These are phyloP conservation scores for Tangara arthus DNA, from an alignment of 2,797 vertebrate species.

Conservation along the genomic window DNA sequence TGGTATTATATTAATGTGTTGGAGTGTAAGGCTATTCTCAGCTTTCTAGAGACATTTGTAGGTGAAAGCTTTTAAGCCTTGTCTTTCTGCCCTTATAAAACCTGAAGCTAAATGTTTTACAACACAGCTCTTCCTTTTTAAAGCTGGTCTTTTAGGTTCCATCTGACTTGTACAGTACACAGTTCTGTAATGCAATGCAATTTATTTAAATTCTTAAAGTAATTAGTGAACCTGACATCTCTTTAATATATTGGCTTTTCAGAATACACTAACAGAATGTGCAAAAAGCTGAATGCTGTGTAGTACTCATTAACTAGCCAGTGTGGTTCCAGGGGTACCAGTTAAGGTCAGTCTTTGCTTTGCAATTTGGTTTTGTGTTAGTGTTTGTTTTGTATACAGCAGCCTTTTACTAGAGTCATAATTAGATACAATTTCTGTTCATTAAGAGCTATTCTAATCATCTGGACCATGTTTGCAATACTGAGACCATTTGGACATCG, in stretches of 20 bases:
- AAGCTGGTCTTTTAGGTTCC: background rate
- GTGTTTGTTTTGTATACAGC: slow-evolving; percentile 50
- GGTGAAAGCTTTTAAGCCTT: background rate
- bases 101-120: background rate
- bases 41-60: background rate
- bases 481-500: background rate
- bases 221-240: slow-evolving; percentile 11
- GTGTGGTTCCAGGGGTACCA: slow-evolving; percentile 25
- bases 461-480: background rate
- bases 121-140: background rate
- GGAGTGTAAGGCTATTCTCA: background rate
- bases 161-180: background rate
- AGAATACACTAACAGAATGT: slow-evolving; percentile 6
- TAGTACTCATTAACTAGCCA: background rate
- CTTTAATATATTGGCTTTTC: slow-evolving; percentile 13
- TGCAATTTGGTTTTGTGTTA: slow-evolving; percentile 33
- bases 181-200: background rate
- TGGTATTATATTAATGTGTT: background rate
- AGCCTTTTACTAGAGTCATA: slow-evolving; percentile 20
- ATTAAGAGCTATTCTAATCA: slow-evolving; percentile 24
- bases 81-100: background rate
- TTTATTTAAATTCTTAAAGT: background rate
- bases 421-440: slow-evolving; percentile 47
- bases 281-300: background rate
- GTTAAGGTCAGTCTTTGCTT: slow-evolving; percentile 52